These are phyloP conservation scores for Epirrita christyi DNA, from an alignment of 2,888 invertebrate genomes.

Conservation along the genomic window DNA sequence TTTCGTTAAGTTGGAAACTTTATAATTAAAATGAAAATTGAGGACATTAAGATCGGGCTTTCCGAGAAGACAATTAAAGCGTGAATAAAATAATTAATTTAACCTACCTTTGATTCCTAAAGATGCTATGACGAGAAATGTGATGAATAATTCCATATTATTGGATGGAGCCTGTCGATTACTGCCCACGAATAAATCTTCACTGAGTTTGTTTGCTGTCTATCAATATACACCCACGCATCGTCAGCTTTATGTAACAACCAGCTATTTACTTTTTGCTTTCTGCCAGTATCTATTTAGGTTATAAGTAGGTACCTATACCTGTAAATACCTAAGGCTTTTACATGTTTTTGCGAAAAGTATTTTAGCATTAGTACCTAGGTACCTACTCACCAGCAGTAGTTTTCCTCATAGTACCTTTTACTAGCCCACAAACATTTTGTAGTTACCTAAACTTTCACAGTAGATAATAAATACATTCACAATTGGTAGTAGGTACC, in stretches of 20 bases:
- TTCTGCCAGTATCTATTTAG: background rate
- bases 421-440: background rate
- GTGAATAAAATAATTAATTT: constrained; percentile 10
- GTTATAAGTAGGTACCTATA: background rate
- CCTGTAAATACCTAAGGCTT: background rate
- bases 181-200: constrained; percentile 17
- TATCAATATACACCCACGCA: constrained; percentile 4
- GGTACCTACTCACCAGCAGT: too few species aligned
- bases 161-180: constrained; percentile 6
- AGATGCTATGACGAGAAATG: constrained; percentile 22
- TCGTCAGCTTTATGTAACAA: constrained; percentile 23
- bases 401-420: background rate
- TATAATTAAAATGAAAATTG: constrained; percentile 23
- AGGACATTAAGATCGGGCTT: constrained; percentile 21
- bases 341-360: background rate
- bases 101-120: constrained; percentile 32
- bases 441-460: too few species aligned
- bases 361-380: too few species aligned
- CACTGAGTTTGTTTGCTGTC: constrained; percentile 20
- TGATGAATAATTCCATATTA: constrained; percentile 20
- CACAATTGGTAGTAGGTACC: too few species aligned
- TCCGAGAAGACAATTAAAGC: constrained; percentile 14
- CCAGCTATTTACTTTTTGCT: constrained; percentile 1
- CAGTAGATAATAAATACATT: background rate
- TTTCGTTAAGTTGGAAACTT: constrained; percentile 28